phyloP scores from a whole-genome alignment of 2,888 invertebrate species.

The Lydus trimaculatus region DNA sequence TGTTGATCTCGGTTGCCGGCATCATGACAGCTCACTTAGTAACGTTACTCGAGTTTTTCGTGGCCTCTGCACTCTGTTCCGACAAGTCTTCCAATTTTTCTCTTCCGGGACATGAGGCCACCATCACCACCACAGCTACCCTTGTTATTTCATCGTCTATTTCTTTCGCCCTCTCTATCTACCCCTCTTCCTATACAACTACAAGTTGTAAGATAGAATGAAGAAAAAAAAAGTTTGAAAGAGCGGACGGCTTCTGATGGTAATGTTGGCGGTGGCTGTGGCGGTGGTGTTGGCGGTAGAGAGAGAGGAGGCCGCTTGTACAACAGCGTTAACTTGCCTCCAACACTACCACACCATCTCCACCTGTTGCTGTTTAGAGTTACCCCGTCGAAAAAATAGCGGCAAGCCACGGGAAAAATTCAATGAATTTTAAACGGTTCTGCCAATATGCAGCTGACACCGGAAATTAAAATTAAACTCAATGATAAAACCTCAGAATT shows the following conservation, averaged over 20 bases:
- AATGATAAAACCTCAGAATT: slow-evolving; percentile 17
- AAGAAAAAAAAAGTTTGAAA: slow-evolving; percentile 42
- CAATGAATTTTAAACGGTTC: slow-evolving; percentile 56
- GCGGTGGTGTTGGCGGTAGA: neutral
- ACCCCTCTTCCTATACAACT: slow-evolving; percentile 24
- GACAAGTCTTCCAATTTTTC: slow-evolving; percentile 58
- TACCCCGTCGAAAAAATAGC: slow-evolving; percentile 42
- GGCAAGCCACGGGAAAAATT: slow-evolving; percentile 52
- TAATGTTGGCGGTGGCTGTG: neutral
- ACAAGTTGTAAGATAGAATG: slow-evolving; percentile 33
- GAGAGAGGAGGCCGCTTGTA: slow-evolving; percentile 21
- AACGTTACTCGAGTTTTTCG: slow-evolving; percentile 54
- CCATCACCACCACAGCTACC: neutral
- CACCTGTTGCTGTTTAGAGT: slow-evolving; percentile 46
- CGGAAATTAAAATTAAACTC: slow-evolving; percentile 33
- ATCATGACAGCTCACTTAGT: slow-evolving; percentile 55
- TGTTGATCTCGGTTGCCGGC: slow-evolving; percentile 47
- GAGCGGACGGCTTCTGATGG: neutral
- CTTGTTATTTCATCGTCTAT: slow-evolving; percentile 29
- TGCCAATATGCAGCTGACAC: slow-evolving; percentile 36
- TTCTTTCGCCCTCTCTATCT: slow-evolving; percentile 16
- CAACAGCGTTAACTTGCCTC: slow-evolving; percentile 28
- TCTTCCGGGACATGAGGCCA: slow-evolving; percentile 42
- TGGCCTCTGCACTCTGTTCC: slow-evolving; percentile 56
- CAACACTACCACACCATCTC: slow-evolving; percentile 32